Evolutionary conservation across 2,797 vertebrate genomes (phyloP), one percentile per base, ranked within the genome.

Genomic region (Mus minutoides): DNA sequence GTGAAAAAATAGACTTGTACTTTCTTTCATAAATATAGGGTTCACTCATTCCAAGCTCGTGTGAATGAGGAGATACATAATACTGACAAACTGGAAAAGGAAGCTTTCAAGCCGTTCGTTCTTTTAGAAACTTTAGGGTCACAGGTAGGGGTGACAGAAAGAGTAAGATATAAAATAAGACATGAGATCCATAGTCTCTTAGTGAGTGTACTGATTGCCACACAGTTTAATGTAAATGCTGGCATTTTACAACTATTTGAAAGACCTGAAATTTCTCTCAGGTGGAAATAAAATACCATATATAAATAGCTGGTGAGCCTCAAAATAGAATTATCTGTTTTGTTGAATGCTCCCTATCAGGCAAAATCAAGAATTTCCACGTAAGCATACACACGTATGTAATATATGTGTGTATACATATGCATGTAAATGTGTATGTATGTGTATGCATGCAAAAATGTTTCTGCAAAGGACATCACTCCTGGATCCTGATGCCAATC

Each of bases 401-500:
- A 40, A 40, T 40, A 69, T 69, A 37, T 71, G 21, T 40, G 37
- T 40, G 9, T 73, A 40, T 8, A 69, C 16, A 69, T n/a, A n/a
- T n/a, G 16, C 62, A 91, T 26, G 91, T 78, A 93, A 58, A 49
- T 22, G 4, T 73, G 10, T 69, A n/a, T 13, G 3, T 8, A n/a
- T 71, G 17, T 69, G 90, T 26, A 92, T 75, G 91, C 58, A 52
- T 43, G 56, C 31, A 93, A 31, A 88, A 90, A 94, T 91, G 46
- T 86, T 91, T 75, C 92, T 92, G 40, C 34, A 92, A 96, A 97
- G 75, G 79, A 80, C 46, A 94, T 31, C 58, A 77, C 29, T 26
- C 91, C 86, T 84, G 64, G 90, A 90, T 62, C 49, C 62, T 94
- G 24, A 58, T 43, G 54, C 34, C 87, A 87, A 56, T 90, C 76